Evolutionary conservation across 2,797 vertebrate species (phyloP), one percentile per base, ranked within the genome.

Genomic region (Mus minutoides): DNA sequence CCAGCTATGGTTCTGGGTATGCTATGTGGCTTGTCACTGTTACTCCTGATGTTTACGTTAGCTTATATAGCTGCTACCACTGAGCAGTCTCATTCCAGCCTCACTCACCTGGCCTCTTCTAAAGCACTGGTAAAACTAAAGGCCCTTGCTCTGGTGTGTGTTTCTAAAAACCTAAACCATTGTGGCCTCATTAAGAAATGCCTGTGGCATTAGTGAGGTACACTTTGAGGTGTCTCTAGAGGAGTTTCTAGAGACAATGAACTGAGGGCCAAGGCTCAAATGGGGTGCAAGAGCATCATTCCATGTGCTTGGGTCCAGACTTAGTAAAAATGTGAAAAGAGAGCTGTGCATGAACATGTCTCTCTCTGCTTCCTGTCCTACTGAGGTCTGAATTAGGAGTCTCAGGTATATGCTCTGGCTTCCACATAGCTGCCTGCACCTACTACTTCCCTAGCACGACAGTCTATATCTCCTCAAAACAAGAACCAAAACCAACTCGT

Each of bases 1-100:
- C 73, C 85, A 62, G 86, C 52, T 91, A 22, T 95, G 62, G 85
- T 83, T 94, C 75, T 95, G 76, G 69, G 88, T 88, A 94, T 69
- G 94, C 62, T 60, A 11, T 13, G 9, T 86, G 86, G 86, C 62
- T 94, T 96, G 49, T 86, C 83, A 92, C 62, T 87, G 64, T 79
- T 71, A 82, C 90, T 87, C 46, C 64, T 96, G 77, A 49, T 10
- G 26, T 89, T 90, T 75, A 54, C 12, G 46, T 80, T 88, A 86
- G 62, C 26, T 92, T 82, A 24, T 52, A 10, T 24, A 60, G 7
- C 56, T 49, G 58, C 37, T 19, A 11, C 16, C 43, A 82, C 56
- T 0, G 46, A 75, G 21, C 8, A 69, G 86, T 93, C 37, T 93
- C 92, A 22, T 12, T 49, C 22, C 88, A 64, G 67, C 24, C 54